Evolutionary conservation across 2,113 vertebrate genomes (phyloP), one percentile per base, ranked within the genome.

Genomic region (Platysternon megacephalum): DNA sequence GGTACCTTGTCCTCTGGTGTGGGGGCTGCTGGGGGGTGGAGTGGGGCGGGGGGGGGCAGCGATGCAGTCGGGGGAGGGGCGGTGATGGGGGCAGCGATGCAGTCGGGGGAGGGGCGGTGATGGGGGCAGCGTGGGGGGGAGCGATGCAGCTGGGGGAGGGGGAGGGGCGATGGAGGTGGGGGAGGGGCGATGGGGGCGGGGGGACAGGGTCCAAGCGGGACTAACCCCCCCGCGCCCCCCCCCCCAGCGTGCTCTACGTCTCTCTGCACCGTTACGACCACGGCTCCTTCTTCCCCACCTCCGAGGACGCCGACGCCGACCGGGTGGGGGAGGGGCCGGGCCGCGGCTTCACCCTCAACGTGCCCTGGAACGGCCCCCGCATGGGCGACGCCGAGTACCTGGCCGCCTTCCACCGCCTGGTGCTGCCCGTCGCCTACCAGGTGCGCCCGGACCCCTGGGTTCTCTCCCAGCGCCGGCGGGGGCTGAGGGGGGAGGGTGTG

Each of bases 251-350:
- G 76, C 98, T 99, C 2, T 99, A 99, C 82, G 5, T 99, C 80
- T 99, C 99, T 12, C 97, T 99, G 86, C 99, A 99, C 95, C 99
- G 99, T 85, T 99, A 99, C 12, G 99, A 99, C 94, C 96, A 98
- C 2, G 99, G 98, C 26, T 83, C 85, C 1, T 99, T 99, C 98
- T 99, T 99, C 95, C 99, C 99, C 6, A 97, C 96, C 11, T 99
- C 99, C 1, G 97, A 98, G 80, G 99, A 99, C 8, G 99, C 98
- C 0, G 96, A 98, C 78, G 97, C 97, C 6, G 93, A 97, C 91
- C 96, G 86, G 53, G 98, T 98, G 81, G 99, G 99, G 19, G 68
- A 84, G 48, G 98, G 97, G 11, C 92, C 89, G 1, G 99, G 99
- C 39, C 86, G 51, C 1, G 99, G 99, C 16, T 99, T 98, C 97